phyloP scores from a whole-genome alignment of 2,113 vertebrate species.

The Podarcis muralis region DNA sequence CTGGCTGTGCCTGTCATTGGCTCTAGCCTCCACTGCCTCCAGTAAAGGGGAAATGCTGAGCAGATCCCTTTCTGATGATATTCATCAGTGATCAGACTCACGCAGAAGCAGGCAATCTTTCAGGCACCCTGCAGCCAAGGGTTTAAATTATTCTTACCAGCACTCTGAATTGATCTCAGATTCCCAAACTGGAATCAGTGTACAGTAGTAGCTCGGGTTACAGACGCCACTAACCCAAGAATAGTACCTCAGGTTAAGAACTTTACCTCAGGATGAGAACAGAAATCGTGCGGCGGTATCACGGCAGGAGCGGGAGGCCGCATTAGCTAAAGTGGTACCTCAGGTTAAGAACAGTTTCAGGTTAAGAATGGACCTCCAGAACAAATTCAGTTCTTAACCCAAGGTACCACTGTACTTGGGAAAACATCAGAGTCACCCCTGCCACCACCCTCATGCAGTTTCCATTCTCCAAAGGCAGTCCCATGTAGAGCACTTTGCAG shows the following conservation, averaged over 20 bases:
- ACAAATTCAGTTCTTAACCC: too few species aligned
- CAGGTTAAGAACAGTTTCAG: too few species aligned
- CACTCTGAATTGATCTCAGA: not conserved
- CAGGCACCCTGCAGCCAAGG: not conserved
- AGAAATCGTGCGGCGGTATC: too few species aligned
- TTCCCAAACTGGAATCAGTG: not conserved
- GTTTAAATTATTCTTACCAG: not conserved
- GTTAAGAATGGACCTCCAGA: too few species aligned
- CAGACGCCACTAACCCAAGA: too few species aligned
- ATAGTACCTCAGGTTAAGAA: too few species aligned
- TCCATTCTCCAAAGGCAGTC: not conserved
- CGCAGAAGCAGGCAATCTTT: not conserved
- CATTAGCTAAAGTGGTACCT: too few species aligned
- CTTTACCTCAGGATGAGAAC: too few species aligned
- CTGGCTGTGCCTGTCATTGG: too few species aligned
- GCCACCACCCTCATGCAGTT: not conserved
- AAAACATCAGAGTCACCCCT: not conserved
- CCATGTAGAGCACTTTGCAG: too few species aligned
- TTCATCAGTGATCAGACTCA: not conserved
- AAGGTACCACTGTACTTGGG: not conserved
- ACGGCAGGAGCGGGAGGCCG: too few species aligned
- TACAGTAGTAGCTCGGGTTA: too few species aligned
- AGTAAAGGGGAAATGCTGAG: not conserved
- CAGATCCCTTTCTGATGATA: not conserved
- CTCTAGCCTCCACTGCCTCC: not conserved